Evolutionary conservation across 2,113 vertebrate species (phyloP).

Genomic region (Ibidorhyncha struthersii): DNA sequence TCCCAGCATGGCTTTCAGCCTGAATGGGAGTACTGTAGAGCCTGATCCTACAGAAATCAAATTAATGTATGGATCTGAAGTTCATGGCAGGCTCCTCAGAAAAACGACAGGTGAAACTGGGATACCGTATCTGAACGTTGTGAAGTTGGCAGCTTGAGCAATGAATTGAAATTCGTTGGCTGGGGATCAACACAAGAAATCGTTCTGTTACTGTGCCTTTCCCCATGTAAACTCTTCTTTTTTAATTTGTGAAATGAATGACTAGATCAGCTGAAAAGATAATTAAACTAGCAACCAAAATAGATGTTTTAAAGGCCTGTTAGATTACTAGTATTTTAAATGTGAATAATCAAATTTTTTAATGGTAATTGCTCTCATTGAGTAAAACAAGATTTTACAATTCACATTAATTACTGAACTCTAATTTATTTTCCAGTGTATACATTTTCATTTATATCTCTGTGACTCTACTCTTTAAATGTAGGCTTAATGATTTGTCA

Average conservation of each 20-base stretch:
- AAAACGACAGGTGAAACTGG: neutral
- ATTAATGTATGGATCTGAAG: neutral
- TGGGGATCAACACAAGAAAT: neutral
- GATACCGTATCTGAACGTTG: neutral
- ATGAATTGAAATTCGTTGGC: neutral
- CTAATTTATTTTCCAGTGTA: neutral
- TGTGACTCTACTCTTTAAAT: neutral
- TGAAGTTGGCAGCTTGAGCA: neutral
- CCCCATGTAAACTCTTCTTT: neutral
- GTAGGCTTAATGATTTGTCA: neutral
- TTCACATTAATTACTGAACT: conserved; percentile 22
- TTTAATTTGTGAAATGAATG: conserved; percentile 24
- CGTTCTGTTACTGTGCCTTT: too few species aligned
- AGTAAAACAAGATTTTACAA: conserved; percentile 15
- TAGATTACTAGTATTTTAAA: conserved; percentile 6
- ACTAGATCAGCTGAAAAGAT: conserved; percentile 3
- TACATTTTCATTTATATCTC: neutral
- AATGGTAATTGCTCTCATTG: conserved; percentile 19
- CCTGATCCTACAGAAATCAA: neutral
- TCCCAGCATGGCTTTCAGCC: neutral
- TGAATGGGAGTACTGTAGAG: neutral
- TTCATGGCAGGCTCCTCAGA: neutral
- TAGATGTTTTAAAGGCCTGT: neutral
- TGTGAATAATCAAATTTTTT: conserved; percentile 23
- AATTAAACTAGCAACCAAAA: conserved; percentile 30